These are phyloP conservation scores for Neodiprion virginianus DNA, from an alignment of 1,140 invertebrate genomes.

Conservation along the genomic window DNA sequence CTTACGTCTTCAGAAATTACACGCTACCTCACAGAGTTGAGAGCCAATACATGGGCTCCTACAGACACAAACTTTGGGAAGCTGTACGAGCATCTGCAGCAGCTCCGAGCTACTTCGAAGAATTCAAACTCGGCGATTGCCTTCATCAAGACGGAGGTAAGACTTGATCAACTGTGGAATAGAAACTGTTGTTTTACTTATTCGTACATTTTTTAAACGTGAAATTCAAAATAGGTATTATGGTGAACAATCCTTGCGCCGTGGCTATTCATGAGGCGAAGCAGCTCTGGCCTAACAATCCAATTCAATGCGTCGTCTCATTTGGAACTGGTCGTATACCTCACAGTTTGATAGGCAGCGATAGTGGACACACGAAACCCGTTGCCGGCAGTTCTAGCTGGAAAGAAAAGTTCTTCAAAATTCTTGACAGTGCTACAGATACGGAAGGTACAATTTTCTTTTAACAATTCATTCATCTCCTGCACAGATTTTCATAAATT, in stretches of 20 bases:
- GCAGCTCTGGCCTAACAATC: slow-evolving; percentile 81
- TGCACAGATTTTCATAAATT: neutral
- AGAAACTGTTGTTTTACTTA: slow-evolving; percentile 2
- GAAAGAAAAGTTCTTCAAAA: slow-evolving; percentile 83
- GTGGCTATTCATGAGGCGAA: slow-evolving; percentile 89
- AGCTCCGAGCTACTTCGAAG: slow-evolving; percentile 92
- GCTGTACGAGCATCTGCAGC: slow-evolving; percentile 90
- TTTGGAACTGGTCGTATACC: slow-evolving; percentile 81
- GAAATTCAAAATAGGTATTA: slow-evolving; percentile 76
- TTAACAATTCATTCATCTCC: slow-evolving; percentile 15
- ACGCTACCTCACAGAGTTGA: slow-evolving; percentile 76
- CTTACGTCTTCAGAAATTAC: slow-evolving; percentile 93
- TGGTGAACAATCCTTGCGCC: slow-evolving; percentile 91
- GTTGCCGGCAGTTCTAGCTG: slow-evolving; percentile 66
- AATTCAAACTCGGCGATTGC: slow-evolving; percentile 77
- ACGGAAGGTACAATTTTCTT: slow-evolving; percentile 72
- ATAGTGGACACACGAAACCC: slow-evolving; percentile 45
- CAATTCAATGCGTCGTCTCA: slow-evolving; percentile 86
- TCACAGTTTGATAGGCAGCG: slow-evolving; percentile 52
- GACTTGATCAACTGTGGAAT: slow-evolving; percentile 8
- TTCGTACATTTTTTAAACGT: neutral
- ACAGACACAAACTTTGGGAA: slow-evolving; percentile 82
- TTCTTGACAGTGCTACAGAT: slow-evolving; percentile 90
- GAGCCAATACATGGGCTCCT: slow-evolving; percentile 81
- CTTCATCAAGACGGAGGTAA: slow-evolving; percentile 77